Conservation (phyloP, 2,888 invertebrate genomes). For the Drosophila mulleri region DNA sequence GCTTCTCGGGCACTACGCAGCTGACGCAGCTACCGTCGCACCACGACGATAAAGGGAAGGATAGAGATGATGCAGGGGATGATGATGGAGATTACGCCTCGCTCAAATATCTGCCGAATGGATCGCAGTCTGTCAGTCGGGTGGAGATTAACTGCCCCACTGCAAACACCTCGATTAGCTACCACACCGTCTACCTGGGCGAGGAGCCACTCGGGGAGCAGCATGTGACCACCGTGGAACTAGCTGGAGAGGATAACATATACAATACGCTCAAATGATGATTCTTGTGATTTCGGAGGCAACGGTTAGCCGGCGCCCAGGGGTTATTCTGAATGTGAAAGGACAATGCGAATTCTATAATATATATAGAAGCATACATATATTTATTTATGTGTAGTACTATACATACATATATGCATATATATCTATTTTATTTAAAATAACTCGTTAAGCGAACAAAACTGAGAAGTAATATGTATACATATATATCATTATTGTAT, state of each 20-base stretch:
- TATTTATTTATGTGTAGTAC: background rate
- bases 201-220: conserved; percentile 80
- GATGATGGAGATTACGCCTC: conserved; percentile 82
- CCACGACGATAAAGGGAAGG: conserved; percentile 47
- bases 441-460: conserved; percentile 36
- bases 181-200: conserved; percentile 81
- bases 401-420: background rate
- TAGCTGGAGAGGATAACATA: conserved; percentile 84
- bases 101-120: conserved; percentile 68
- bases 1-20: conserved; percentile 70
- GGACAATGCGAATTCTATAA: conserved; percentile 49
- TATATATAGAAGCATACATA: conserved; percentile 10
- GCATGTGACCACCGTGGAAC: conserved; percentile 74
- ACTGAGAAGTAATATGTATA: conserved; percentile 13
- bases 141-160: conserved; percentile 83
- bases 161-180: conserved; percentile 79
- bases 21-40: conserved; percentile 48
- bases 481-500: conserved; percentile 4
- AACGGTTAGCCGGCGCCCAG: conserved; percentile 80
- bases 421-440: conserved; percentile 25
- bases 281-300: conserved; percentile 84
- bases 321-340: conserved; percentile 70
- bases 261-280: conserved; percentile 86
- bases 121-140: conserved; percentile 81
- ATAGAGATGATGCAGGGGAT: conserved; percentile 32